phyloP scores from a whole-genome alignment of 2,888 invertebrate species.

The Drosophila birchii region DNA sequence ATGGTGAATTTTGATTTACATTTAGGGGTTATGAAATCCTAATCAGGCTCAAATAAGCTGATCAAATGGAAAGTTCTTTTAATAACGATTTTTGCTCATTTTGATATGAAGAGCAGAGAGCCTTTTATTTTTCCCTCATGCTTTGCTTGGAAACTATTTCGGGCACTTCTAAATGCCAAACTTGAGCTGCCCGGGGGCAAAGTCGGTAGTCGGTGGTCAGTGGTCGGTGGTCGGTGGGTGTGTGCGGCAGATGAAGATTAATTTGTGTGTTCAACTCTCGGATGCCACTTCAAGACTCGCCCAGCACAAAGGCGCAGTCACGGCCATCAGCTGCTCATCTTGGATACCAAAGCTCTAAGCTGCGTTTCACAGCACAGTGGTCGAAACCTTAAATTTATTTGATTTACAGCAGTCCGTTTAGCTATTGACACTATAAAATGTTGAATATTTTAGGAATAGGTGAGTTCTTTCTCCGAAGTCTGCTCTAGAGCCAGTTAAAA shows the following conservation, averaged over 20 bases:
- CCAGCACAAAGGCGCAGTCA: slow-evolving; percentile 34
- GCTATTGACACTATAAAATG: too few species aligned
- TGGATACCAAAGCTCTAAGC: not conserved
- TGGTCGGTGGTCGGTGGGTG: slow-evolving; percentile 18
- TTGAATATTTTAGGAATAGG: too few species aligned
- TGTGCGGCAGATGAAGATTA: slow-evolving; percentile 65
- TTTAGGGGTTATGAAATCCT: not conserved
- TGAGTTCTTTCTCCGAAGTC: too few species aligned
- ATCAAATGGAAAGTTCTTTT: not conserved
- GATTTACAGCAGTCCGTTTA: not conserved
- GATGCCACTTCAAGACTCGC: slow-evolving; percentile 38
- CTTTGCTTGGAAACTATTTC: slow-evolving; percentile 41
- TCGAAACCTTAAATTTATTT: not conserved
- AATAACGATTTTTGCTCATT: not conserved
- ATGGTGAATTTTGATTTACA: not conserved
- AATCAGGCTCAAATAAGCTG: not conserved
- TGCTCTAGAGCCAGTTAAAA: too few species aligned
- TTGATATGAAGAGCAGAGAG: not conserved
- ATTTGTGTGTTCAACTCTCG: slow-evolving; percentile 66
- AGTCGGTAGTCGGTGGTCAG: slow-evolving; percentile 1
- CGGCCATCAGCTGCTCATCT: slow-evolving; percentile 35
- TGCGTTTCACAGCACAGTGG: slow-evolving; percentile 8
- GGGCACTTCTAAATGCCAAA: slow-evolving; percentile 53
- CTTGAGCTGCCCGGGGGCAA: slow-evolving; percentile 33
- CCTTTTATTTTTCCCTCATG: slow-evolving; percentile 30